Percentiles rank a stretch among this genome's conserved stretches.
These are phyloP conservation scores for Cremastinae sp. DNA, from an alignment of 2,888 invertebrate genomes.

Conservation along the genomic window DNA sequence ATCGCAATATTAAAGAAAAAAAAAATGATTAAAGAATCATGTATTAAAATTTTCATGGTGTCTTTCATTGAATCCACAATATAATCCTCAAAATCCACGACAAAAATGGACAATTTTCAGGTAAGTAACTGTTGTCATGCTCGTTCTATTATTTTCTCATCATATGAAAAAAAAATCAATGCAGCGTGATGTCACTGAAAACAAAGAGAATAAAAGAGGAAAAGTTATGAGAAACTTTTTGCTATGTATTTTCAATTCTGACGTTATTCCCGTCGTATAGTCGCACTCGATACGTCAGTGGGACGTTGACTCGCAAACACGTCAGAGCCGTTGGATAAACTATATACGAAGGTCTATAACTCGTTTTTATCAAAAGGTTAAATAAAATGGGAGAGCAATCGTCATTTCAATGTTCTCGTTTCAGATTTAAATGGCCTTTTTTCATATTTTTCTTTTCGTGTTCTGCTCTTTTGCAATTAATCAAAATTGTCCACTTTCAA, in stretches of 20 bases:
- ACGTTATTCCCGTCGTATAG: slow-evolving; percentile 36
- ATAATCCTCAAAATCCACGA: slow-evolving; percentile 15
- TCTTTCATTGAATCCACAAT: slow-evolving; percentile 38
- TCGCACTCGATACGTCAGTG: slow-evolving; percentile 39
- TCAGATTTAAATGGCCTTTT: no score
- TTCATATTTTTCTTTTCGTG: not conserved
- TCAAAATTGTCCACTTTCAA: slow-evolving; percentile 10
- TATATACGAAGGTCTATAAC: slow-evolving; percentile 25
- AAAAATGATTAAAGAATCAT: slow-evolving; percentile 53
- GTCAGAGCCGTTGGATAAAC: slow-evolving; percentile 17
- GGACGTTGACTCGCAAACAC: slow-evolving; percentile 40
- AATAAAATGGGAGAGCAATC: not conserved
- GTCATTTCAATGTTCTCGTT: not conserved
- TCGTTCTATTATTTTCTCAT: slow-evolving; percentile 22
- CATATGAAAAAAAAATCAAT: slow-evolving; percentile 5
- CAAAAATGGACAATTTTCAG: slow-evolving; percentile 74
- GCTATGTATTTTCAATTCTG: slow-evolving; percentile 9
- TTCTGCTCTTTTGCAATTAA: not conserved
- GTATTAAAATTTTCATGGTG: slow-evolving; percentile 54
- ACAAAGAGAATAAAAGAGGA: slow-evolving; percentile 8
- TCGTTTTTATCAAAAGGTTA: slow-evolving; percentile 34
- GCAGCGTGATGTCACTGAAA: slow-evolving; percentile 50
- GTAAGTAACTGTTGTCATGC: slow-evolving; percentile 70
- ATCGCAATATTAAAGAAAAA: slow-evolving; percentile 59
- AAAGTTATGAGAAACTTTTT: slow-evolving; percentile 20